Base-by-base conservation (phyloP, 2,888 invertebrate species). In the Hypselothyrea guttata region DNA sequence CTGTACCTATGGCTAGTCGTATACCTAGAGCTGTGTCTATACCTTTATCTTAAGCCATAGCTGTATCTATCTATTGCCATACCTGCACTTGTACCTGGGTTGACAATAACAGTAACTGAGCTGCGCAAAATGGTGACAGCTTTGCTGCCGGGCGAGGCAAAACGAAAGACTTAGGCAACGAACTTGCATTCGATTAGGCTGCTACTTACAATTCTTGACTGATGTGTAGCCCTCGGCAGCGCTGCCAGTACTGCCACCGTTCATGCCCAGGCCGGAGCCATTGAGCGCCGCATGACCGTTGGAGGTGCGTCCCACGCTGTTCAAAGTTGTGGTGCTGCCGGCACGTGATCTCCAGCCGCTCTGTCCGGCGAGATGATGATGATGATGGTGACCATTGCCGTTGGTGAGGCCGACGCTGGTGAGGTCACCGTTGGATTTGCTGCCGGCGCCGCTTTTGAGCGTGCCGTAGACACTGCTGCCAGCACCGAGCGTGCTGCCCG, bases 251-350 rank as follows among this genome's bases (percentile, higher is more conserved):
- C 88, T 89, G 16, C 87, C 82, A 22, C 78, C 83, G 67, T 87
- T 75, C 60, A 78, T 60, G 63, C 86, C 83, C 57, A 84, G 46
- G 5, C 75, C 86, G 4, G 72, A 75, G 11, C 84, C 84, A 48
- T 84, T 85, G 53, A 81, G 68, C 52, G 73, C 62, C 52, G 73
- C 62, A 69, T 88, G 87, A 16, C 89, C 88, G 46, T 88, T 88
- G 9, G 88, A 88, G 11, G 90, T 89, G 48, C 92, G 90, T 1
- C 91, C 91, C 45, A 92, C 88, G 64, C 93, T 92, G 85, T 93
- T 92, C 1, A 93, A 88, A 1, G 93, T 93, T 75, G 92, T 91
- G 16, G 92, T 93, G 61, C 92, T 92, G 15, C 93, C 93, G 27
- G 91, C 91, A 31, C 91, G 90, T 4, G 92, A 92, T 44, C 92